A percentile compares a stretch with the other conserved stretches of the same genome.
Conservation (phyloP, 1,140 invertebrate genomes). For the Neodiprion pinetum region DNA sequence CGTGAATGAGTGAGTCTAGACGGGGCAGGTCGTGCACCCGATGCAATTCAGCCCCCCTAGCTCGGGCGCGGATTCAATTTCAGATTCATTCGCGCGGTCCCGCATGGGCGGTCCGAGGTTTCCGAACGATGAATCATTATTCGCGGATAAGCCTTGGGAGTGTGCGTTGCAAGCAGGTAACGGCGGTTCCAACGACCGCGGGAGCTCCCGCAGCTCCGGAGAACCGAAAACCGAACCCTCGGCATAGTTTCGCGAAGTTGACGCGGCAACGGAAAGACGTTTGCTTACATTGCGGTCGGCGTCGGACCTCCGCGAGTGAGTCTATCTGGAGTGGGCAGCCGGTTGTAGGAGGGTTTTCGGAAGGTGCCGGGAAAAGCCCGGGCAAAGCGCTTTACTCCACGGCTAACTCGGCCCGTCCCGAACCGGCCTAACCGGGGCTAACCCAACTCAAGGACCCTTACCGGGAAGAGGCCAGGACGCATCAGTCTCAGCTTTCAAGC, state of each 20-base stretch:
- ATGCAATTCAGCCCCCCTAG: constrained; percentile 36
- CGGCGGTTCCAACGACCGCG: not conserved
- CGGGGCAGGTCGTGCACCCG: constrained; percentile 43
- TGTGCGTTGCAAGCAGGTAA: not conserved
- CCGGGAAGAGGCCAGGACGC: not conserved
- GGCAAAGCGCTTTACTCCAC: not conserved
- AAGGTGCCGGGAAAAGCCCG: not conserved
- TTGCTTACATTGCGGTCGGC: not conserved
- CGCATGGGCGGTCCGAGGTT: not conserved
- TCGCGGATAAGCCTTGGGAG: not conserved
- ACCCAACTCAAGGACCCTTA: constrained; percentile 2
- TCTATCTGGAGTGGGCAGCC: not conserved
- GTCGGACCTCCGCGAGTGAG: not conserved
- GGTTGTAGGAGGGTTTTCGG: not conserved
- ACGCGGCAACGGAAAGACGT: not conserved
- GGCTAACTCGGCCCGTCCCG: not conserved
- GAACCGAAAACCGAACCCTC: too few species aligned
- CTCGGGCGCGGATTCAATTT: not conserved
- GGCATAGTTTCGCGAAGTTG: not conserved
- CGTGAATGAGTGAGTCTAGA: constrained; percentile 48
- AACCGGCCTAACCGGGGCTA: not conserved
- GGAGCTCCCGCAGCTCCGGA: not conserved
- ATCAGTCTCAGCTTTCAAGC: not conserved
- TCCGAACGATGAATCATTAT: not conserved
- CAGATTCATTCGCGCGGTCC: not conserved